Evolutionary conservation across 2,113 vertebrate genomes (phyloP).

Genomic region (Gallinago jamesoni): DNA sequence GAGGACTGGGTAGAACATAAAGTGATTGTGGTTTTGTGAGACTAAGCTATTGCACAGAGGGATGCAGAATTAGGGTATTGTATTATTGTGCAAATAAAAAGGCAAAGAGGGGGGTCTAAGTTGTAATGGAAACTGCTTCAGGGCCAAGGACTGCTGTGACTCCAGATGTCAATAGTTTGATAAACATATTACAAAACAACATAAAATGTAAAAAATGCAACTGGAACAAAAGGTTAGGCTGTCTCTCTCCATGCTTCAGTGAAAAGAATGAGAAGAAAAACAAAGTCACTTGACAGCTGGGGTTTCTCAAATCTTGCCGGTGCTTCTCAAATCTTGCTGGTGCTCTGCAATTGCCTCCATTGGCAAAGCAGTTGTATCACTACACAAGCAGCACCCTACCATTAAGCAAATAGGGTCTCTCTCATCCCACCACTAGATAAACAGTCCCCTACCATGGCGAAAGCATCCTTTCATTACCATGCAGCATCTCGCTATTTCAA

Average conservation of each 20-base stretch:
- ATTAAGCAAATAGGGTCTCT: not conserved
- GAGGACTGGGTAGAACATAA: not conserved
- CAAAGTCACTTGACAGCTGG: conserved; percentile 56
- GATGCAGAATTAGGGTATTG: not conserved
- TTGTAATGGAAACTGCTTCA: conserved; percentile 43
- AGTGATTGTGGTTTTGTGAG: not conserved
- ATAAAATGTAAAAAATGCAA: conserved; percentile 43
- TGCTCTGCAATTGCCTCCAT: not conserved
- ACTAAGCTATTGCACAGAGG: not conserved
- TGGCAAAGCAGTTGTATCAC: not conserved
- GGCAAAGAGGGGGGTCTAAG: not conserved
- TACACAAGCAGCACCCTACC: conserved; percentile 39
- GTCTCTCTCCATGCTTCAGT: conserved; percentile 32
- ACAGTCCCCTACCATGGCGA: conserved; percentile 16
- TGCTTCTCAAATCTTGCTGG: not conserved
- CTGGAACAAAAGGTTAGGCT: conserved; percentile 69
- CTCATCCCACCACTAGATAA: not conserved
- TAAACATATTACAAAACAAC: conserved; percentile 9
- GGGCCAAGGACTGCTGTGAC: conserved; percentile 55
- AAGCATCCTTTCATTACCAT: not conserved
- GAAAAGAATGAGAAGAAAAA: conserved; percentile 44
- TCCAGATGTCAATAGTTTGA: conserved; percentile 57
- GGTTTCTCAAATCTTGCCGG: not conserved
- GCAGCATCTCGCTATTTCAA: not conserved
- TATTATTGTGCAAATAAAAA: conserved; percentile 13